phyloP scores from a whole-genome alignment of 2,113 vertebrate species.

The Holacanthus passer region DNA sequence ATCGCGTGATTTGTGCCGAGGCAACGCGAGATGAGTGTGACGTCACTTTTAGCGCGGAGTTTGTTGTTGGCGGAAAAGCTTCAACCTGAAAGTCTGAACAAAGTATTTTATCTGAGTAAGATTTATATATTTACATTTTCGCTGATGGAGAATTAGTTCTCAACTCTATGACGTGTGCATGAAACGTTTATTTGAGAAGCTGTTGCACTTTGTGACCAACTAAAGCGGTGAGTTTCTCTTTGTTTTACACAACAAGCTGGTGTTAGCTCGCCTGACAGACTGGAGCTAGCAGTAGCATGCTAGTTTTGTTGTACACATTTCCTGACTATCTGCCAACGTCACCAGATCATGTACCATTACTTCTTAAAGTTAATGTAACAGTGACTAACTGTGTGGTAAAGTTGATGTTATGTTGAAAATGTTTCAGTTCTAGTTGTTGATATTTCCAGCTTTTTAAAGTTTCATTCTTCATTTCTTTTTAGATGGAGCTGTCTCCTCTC shows the following conservation, averaged over 20 bases:
- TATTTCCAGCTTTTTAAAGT: background rate
- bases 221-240: slow-evolving; percentile 58
- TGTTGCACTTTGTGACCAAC: background rate
- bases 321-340: background rate
- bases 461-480: background rate
- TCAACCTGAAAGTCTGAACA: background rate
- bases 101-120: background rate
- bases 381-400: background rate
- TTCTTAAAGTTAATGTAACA: background rate
- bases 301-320: background rate
- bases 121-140: fast-evolving
- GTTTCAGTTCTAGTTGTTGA: background rate
- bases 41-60: slow-evolving; percentile 82
- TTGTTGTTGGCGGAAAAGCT: slow-evolving; percentile 76
- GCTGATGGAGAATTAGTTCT: background rate
- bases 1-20: slow-evolving; percentile 11
- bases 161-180: background rate
- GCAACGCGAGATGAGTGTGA: slow-evolving; percentile 46
- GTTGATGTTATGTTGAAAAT: background rate
- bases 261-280: slow-evolving; percentile 10
- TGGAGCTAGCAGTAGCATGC: background rate
- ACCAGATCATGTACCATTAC: background rate
- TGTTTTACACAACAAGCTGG: slow-evolving; percentile 17
- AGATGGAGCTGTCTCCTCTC: slow-evolving; percentile 70
- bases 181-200: background rate